Conservation (phyloP, 2,888 invertebrate species). For the Chromoteleia sp. region DNA sequence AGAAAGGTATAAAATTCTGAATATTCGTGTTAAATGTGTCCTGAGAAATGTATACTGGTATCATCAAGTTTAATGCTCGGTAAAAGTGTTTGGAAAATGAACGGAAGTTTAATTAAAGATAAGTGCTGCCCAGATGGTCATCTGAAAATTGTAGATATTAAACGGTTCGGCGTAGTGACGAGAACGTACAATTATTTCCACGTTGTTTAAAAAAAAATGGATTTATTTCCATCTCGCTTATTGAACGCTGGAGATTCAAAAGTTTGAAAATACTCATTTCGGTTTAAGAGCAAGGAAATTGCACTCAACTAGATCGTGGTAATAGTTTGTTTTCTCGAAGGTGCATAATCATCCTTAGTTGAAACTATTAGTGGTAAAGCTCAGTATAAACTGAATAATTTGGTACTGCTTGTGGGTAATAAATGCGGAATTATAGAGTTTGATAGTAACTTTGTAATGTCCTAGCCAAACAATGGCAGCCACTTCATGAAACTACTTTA, state of each 20-base stretch:
- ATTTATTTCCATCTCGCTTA: conserved; percentile 21
- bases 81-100: conserved; percentile 47
- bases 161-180: neutral
- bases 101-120: conserved; percentile 65
- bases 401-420: conserved; percentile 53
- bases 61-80: conserved; percentile 38
- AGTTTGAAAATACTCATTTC: conserved; percentile 14
- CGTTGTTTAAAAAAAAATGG: conserved; percentile 43
- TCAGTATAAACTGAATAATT: conserved; percentile 64
- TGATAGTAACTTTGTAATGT: conserved; percentile 63
- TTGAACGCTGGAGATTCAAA: conserved; percentile 5
- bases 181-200: conserved; percentile 33
- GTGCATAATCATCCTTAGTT: conserved; percentile 49
- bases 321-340: conserved; percentile 56
- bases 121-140: conserved; percentile 55
- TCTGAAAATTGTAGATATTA: conserved; percentile 32
- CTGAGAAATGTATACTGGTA: conserved; percentile 41
- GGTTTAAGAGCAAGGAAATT: conserved; percentile 18
- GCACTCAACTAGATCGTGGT: conserved; percentile 15
- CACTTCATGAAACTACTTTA: conserved; percentile 53
- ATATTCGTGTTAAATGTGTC: conserved; percentile 24
- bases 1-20: conserved; percentile 13
- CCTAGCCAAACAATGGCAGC: conserved; percentile 56
- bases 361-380: conserved; percentile 60
- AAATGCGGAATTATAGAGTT: conserved; percentile 63